Evolutionary conservation across 1,140 invertebrate genomes (phyloP), one percentile per base, ranked within the genome.

Genomic region (Pomacea maculata): DNA sequence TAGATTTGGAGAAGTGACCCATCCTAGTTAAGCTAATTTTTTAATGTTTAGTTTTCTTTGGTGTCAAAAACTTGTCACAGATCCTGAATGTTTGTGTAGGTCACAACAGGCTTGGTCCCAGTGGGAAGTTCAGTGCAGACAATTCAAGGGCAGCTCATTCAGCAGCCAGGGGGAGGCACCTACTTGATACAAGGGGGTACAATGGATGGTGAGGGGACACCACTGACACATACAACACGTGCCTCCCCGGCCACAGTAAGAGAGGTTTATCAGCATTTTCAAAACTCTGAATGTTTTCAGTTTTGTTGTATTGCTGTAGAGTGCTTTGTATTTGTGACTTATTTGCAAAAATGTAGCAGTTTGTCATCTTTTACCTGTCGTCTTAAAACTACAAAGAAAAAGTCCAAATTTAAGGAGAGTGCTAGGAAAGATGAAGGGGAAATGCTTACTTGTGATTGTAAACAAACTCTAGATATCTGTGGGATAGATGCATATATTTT

Each of bases 161-260:
- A 90, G 45, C 91, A 92, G 79, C 91, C 91, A 79, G 88, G 90
- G 61, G 90, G 89, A 45, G 92, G 94, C 82, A 94, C 94, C 11
- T 94, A 94, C 86, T 92, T 94, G 83, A 95, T 94, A 83, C 95
- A 94, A 88, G 89, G 90, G n/a, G 94, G 93, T 86, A 93, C 93
- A 83, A 94, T 95, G 84, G 93, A 93, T 83, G 89, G 91, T 19
- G 91, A 92, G 72, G 92, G 92, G 9, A 90, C 92, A 71, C 90
- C 92, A 90, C 93, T 96, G 88, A 94, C 95, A 85, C 95, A 95
- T 92, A 95, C 95, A 84, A 96, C 95, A 88, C 93, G 96, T 89
- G 95, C 96, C 87, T 96, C 96, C 87, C 96, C 96, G 87, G 95
- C 95, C 86, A 96, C 96, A 91, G 96, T 97, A 94, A 95, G 95